Evolutionary conservation across 1,140 invertebrate species (phyloP), one percentile per base, ranked within the genome.

Genomic region (Heliconius melpomene): DNA sequence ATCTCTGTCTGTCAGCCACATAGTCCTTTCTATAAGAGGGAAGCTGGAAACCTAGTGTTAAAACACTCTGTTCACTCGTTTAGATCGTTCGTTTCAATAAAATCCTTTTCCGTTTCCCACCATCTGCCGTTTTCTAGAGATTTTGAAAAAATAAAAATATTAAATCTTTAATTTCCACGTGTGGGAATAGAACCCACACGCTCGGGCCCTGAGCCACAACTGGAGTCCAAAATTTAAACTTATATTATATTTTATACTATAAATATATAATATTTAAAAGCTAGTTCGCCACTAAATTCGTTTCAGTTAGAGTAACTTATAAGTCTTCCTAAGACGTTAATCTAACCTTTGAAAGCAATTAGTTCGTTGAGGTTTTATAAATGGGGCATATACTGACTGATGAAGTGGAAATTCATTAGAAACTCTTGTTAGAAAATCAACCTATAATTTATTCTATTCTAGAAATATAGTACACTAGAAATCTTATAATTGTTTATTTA

Each of bases 271-370:
- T 7, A 57, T 23, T 52, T 52, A 57, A n/a, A 57, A 57, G 54
- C 54, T 20, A 52, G 54, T 29, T 23, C 7, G 54, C 54, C n/a
- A 57, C 54, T 23, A 57, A 57, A 9, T 57, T 57, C 23, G 20
- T 57, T 57, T 23, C 54, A 57, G 54, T 57, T 23, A 57, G 54
- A 57, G 54, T 57, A 57, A 57, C n/a, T 57, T 60, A 60, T 60
- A 60, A 60, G 54, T 60, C 54, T 60, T 60, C 54, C 54, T 60
- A 60, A 60, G 54, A 60, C 54, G 54, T 60, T 60, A 60, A 60
- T 60, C 54, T 60, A 60, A 60, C 54, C 54, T 60, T 60, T 60
- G 54, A 60, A 60, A 60, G 54, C 54, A 60, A 60, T 60, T 60
- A 60, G 54, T 60, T 60, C 54, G 54, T 60, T 60, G 54, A 60